These are phyloP conservation scores for Sebastolobus alascanus DNA, from an alignment of 2,797 vertebrate genomes.

Conservation along the genomic window DNA sequence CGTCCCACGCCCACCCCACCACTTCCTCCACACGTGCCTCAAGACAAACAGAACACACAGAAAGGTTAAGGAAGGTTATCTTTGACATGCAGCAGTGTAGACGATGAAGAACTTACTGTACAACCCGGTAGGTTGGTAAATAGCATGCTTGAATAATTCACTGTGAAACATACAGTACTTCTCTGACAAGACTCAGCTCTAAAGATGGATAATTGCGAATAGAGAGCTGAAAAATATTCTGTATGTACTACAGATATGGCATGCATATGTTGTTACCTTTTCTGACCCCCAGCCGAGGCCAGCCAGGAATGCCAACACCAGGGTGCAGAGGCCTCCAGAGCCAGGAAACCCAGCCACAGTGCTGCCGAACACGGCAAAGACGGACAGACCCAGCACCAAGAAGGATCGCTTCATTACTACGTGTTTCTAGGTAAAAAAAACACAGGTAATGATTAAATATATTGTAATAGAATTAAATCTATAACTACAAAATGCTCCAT, in stretches of 20 bases:
- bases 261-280: constrained; percentile 84
- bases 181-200: not conserved
- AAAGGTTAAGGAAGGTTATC: not conserved
- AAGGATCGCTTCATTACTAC: constrained; percentile 90
- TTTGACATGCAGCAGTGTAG: not conserved
- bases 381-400: constrained; percentile 89
- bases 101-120: not conserved
- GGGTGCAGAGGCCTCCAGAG: constrained; percentile 95
- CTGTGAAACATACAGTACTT: not conserved
- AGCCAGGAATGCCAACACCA: constrained; percentile 93
- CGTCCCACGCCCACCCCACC: constrained; percentile 87
- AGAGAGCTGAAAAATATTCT: not conserved
- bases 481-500: not conserved
- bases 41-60: constrained; percentile 40
- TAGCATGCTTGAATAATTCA: not conserved
- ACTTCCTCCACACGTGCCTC: constrained; percentile 84
- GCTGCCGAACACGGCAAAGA: constrained; percentile 94
- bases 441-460: constrained; percentile 1
- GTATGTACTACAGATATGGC: not conserved
- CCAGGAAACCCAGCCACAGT: constrained; percentile 90
- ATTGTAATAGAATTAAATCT: not conserved
- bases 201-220: not conserved
- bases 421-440: constrained; percentile 80
- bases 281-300: constrained; percentile 90
- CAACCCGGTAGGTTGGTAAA: not conserved